phyloP scores from a whole-genome alignment of 2,888 invertebrate genomes.

The Plutella xylostella region DNA sequence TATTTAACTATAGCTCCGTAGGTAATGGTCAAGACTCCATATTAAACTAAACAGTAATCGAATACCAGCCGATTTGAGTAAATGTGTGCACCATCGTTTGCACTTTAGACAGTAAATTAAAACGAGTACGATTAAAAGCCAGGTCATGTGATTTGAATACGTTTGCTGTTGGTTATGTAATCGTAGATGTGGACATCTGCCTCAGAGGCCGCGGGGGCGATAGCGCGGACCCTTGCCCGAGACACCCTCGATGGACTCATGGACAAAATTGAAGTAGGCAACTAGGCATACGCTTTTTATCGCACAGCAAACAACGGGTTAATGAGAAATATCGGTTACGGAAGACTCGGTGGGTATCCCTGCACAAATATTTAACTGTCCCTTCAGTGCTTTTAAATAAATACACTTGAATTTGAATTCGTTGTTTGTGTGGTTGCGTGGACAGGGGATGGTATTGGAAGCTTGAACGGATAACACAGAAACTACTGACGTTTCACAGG shows the following conservation, averaged over 20 bases:
- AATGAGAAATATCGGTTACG: conserved; percentile 68
- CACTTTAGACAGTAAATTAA: conserved; percentile 16
- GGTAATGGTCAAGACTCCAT: not conserved
- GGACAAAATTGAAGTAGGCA: too few species aligned
- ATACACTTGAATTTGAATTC: too few species aligned
- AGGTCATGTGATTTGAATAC: conserved; percentile 52
- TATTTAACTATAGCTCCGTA: too few species aligned
- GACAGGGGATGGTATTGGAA: too few species aligned
- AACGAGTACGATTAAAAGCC: conserved; percentile 28
- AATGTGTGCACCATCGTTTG: conserved; percentile 14
- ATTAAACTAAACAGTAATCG: not conserved
- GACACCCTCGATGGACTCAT: conserved; percentile 41
- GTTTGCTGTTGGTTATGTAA: conserved; percentile 63
- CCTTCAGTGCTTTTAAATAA: conserved; percentile 31
- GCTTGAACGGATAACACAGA: too few species aligned
- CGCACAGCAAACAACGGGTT: conserved; percentile 47
- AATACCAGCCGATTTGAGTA: conserved; percentile 7
- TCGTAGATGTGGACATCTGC: conserved; percentile 58
- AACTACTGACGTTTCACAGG: too few species aligned
- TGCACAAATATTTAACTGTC: conserved; percentile 49
- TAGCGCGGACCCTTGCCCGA: conserved; percentile 45
- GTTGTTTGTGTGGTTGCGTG: too few species aligned
- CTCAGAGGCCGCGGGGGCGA: conserved; percentile 33
- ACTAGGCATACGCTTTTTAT: conserved; percentile 53
- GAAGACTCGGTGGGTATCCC: conserved; percentile 49